Evolutionary conservation across 2,113 vertebrate species (phyloP), one percentile per base, ranked within the genome.

Genomic region (Aplodontia rufa): DNA sequence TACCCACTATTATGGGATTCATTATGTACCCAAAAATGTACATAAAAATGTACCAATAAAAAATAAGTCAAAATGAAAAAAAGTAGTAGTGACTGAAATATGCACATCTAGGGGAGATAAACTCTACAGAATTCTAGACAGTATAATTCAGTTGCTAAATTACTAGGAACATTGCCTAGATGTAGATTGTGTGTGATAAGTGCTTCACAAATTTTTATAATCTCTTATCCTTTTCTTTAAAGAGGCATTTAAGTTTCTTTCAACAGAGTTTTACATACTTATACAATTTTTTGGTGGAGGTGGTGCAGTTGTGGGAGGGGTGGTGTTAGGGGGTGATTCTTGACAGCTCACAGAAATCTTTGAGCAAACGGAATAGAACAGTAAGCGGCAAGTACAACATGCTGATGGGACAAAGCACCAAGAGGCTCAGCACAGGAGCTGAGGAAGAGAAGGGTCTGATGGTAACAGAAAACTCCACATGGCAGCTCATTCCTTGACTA

Each of bases 151-250:
- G 37, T 12, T 55, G 45, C 51, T 30, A 11, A 37, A 74, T 79
- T 60, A 17, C 74, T 69, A 75, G 47, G 53, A 87, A 40, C 35
- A 81, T 75, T 69, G 28, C 76, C 82, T 68, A 14, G n/a, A 86
- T 24, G 5, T 42, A 6, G 8, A 64, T 3, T 35, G 1, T 19
- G 32, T 62, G 14, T 51, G 78, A 9, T 45, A 37, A 40, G 5
- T 32, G 55, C 75, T 53, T 32, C 17, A 53, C 16, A 72, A 91
- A 40, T 40, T 35, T 4, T 88, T 51, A 55, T 42, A 40, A 72
- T 53, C 68, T 86, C 20, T 40, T 47, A 49, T 91, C 9, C 62
- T 91, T 81, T 42, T 51, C 51, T 90, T 94, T 47, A 16, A 81
- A 91, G 69, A 72, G 35, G 17, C 32, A 72, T 72, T 74, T 79